phyloP scores from a whole-genome alignment of 2,113 vertebrate genomes.

The Lichenostomus cassidix region DNA sequence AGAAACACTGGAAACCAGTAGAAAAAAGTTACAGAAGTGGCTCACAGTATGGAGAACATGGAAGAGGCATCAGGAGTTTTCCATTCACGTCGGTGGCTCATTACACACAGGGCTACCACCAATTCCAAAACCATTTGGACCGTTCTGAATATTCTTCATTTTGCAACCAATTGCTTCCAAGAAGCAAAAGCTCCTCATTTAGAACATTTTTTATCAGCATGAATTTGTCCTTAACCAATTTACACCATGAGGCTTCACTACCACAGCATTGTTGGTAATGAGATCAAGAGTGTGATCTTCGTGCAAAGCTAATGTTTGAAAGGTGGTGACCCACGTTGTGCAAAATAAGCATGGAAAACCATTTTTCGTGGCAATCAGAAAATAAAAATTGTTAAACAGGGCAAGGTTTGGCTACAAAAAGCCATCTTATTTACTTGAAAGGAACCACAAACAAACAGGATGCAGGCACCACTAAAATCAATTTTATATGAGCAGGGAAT shows the following conservation, averaged over 20 bases:
- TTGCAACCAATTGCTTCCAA: background rate
- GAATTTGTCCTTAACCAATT: background rate
- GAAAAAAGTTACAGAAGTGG: background rate
- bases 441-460: conserved; percentile 29
- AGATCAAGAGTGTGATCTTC: background rate
- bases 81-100: background rate
- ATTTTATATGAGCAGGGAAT: background rate
- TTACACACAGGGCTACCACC: conserved; percentile 19
- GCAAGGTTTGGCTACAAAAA: conserved; percentile 10
- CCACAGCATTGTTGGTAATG: background rate
- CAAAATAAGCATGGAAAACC: conserved; percentile 1
- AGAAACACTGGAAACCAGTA: background rate
- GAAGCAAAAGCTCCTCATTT: background rate
- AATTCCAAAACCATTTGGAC: background rate
- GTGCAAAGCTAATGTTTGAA: background rate
- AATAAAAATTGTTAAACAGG: background rate
- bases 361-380: conserved; percentile 10
- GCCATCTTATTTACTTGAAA: conserved; percentile 5
- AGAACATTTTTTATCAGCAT: background rate
- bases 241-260: background rate
- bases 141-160: background rate
- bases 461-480: conserved; percentile 7
- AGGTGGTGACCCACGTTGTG: background rate
- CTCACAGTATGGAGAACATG: background rate
- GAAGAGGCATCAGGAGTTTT: background rate